These are phyloP conservation scores for Cephus pulcher DNA, from an alignment of 2,888 invertebrate species.

Conservation along the genomic window DNA sequence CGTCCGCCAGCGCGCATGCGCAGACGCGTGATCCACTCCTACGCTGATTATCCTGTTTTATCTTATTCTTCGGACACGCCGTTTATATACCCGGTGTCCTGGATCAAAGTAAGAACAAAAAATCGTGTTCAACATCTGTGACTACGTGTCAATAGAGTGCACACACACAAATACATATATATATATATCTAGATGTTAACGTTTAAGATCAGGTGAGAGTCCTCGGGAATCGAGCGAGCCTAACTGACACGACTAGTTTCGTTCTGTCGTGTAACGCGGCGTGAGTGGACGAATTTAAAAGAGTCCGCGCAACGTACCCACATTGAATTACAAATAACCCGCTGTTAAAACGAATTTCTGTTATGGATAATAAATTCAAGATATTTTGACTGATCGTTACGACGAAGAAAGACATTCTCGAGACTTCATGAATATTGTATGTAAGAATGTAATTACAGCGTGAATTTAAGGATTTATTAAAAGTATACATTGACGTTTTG, in stretches of 20 bases:
- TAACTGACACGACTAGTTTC: not conserved
- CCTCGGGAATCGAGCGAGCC: not conserved
- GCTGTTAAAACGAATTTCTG: not conserved
- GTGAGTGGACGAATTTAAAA: not conserved
- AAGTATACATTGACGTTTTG: not conserved
- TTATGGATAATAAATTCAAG: not conserved
- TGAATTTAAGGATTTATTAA: not conserved
- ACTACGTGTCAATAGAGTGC: not conserved
- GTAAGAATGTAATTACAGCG: not conserved
- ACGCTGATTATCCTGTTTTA: not conserved
- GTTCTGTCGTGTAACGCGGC: not conserved
- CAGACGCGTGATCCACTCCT: not conserved
- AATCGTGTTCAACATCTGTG: not conserved
- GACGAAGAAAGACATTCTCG: not conserved
- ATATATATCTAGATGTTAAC: not conserved
- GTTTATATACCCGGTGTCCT: not conserved
- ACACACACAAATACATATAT: not conserved
- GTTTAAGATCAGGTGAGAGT: not conserved
- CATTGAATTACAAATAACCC: not conserved
- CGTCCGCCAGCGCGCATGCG: not conserved
- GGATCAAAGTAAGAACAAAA: not conserved
- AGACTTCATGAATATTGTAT: not conserved
- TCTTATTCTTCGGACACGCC: not conserved
- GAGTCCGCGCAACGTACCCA: not conserved
- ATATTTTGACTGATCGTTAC: not conserved